A percentile compares a stretch with the other conserved stretches of the same genome.
Evolutionary conservation across 2,888 invertebrate genomes (phyloP).

Genomic region (Craniophora ligustri): DNA sequence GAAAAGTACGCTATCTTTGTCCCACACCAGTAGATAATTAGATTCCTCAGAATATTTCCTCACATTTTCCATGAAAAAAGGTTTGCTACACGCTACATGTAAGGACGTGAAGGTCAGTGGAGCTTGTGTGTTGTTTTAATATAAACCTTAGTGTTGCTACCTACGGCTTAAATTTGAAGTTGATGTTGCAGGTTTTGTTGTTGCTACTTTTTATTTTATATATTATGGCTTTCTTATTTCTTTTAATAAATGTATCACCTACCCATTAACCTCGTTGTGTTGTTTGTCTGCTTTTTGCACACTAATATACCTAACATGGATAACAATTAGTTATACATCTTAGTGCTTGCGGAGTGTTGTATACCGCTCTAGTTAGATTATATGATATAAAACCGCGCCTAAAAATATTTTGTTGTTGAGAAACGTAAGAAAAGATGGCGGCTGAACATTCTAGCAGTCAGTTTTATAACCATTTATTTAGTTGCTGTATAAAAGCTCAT

Average conservation of each 20-base stretch:
- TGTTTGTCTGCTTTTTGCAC: constrained; percentile 1
- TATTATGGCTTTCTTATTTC: constrained; percentile 31
- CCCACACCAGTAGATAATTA: neutral
- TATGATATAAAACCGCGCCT: too few species aligned
- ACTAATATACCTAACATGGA: too few species aligned
- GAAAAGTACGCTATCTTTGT: neutral
- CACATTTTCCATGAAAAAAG: neutral
- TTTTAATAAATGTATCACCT: constrained; percentile 4
- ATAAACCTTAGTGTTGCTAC: constrained; percentile 1
- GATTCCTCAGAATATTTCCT: neutral
- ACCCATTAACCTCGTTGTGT: constrained; percentile 21
- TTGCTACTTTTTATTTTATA: constrained; percentile 23
- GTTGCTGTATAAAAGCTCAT: too few species aligned
- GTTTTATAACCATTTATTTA: too few species aligned
- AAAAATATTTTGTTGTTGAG: too few species aligned
- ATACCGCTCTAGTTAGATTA: too few species aligned
- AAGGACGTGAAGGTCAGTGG: constrained; percentile 67
- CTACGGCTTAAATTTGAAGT: constrained; percentile 9
- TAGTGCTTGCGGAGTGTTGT: too few species aligned
- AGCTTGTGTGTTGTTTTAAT: constrained; percentile 44
- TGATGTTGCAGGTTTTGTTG: constrained; percentile 14
- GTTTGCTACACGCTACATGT: constrained; percentile 32
- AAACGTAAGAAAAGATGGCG: too few species aligned
- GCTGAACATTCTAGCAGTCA: too few species aligned
- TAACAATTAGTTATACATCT: too few species aligned